phyloP scores from a whole-genome alignment of 2,797 vertebrate species.

The Macropodus opercularis region DNA sequence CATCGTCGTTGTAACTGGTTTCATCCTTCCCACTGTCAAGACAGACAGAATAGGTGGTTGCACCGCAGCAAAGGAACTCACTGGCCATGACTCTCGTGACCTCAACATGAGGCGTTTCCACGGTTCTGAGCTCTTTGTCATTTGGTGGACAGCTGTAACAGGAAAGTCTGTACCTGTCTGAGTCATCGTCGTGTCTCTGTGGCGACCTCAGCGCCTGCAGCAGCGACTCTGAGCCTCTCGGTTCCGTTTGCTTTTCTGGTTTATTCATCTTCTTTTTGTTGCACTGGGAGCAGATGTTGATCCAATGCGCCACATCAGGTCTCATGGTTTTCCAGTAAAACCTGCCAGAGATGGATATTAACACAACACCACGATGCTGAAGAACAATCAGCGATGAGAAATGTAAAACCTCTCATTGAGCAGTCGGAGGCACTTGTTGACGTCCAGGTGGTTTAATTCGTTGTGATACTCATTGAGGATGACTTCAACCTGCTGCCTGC shows the following conservation, averaged over 20 bases:
- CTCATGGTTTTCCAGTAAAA: constrained; percentile 77
- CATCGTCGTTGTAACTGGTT: background rate
- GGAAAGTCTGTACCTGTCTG: constrained; percentile 26
- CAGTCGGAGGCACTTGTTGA: constrained; percentile 71
- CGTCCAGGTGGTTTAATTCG: constrained; percentile 74
- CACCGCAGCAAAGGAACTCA: background rate
- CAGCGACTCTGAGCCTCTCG: background rate
- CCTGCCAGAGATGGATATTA: constrained; percentile 30
- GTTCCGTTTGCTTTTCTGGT: background rate
- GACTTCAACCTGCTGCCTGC: constrained; percentile 60
- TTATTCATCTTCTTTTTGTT: constrained; percentile 41
- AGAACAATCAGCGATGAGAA: background rate
- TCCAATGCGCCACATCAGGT: constrained; percentile 71
- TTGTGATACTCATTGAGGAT: constrained; percentile 70
- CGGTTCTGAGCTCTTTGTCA: too few species aligned
- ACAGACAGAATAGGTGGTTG: background rate
- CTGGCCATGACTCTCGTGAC: too few species aligned
- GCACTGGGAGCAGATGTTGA: constrained; percentile 67
- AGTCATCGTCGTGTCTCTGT: background rate
- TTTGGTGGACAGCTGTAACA: too few species aligned
- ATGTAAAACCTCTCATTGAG: constrained; percentile 64
- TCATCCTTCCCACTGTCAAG: constrained; percentile 29
- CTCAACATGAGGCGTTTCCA: too few species aligned
- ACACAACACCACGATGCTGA: background rate
- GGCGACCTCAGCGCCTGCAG: constrained; percentile 5